Evolutionary conservation across 2,797 vertebrate genomes (phyloP).

Genomic region (Rhinatrema bivittatum): DNA sequence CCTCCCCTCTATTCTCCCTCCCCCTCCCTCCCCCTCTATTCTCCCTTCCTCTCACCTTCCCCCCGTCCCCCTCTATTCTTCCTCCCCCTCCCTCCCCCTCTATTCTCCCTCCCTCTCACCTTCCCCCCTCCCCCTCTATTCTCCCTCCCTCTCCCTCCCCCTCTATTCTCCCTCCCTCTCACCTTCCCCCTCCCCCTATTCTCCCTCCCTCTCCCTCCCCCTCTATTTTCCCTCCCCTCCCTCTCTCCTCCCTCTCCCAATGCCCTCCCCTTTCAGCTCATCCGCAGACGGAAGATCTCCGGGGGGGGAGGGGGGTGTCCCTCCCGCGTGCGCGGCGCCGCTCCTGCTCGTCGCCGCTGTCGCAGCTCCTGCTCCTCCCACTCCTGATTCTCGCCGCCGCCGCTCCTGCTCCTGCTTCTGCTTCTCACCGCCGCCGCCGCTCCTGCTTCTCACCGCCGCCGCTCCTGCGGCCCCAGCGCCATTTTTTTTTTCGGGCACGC

Average conservation of each 20-base stretch:
- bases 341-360: too few species aligned
- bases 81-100: neutral
- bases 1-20: neutral
- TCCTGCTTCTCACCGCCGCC: too few species aligned
- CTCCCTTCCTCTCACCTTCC: neutral
- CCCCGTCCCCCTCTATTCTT: conserved; percentile 6
- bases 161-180: accelerated
- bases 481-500: too few species aligned
- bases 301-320: too few species aligned
- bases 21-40: neutral
- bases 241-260: neutral
- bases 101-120: accelerated
- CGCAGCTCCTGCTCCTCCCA: too few species aligned
- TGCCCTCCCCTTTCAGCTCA: too few species aligned
- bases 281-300: too few species aligned
- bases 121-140: accelerated
- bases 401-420: too few species aligned
- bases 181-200: accelerated
- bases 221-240: neutral
- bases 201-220: accelerated
- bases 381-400: too few species aligned
- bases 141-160: accelerated
- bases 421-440: too few species aligned
- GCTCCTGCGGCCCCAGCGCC: too few species aligned
- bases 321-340: too few species aligned